These are phyloP conservation scores for Drosophila erecta DNA, from an alignment of 1,140 invertebrate genomes.

Conservation along the genomic window DNA sequence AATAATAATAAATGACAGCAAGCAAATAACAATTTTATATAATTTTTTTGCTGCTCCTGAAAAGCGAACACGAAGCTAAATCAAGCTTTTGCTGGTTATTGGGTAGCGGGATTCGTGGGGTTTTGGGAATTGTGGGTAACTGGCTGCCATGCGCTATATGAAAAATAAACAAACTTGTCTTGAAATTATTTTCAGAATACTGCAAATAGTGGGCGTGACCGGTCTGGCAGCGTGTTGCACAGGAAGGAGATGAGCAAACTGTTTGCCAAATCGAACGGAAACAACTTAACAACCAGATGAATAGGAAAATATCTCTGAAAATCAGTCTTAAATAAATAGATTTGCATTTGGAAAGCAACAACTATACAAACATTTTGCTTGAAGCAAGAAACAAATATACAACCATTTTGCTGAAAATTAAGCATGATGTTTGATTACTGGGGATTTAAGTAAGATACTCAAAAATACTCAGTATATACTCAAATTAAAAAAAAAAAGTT, in stretches of 20 bases:
- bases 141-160: slow-evolving; percentile 49
- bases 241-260: slow-evolving; percentile 26
- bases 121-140: slow-evolving; percentile 8
- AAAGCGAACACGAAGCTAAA: slow-evolving; percentile 27
- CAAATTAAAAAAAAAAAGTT: no score
- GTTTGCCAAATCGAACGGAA: slow-evolving; percentile 42
- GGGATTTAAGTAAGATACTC: no score
- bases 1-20: slow-evolving; percentile 50
- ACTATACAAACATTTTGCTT: neutral
- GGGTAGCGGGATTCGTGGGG: slow-evolving; percentile 2
- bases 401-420: no score
- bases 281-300: slow-evolving; percentile 22
- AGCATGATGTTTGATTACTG: no score
- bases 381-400: no score
- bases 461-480: no score
- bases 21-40: slow-evolving; percentile 45
- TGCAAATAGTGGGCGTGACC: slow-evolving; percentile 19
- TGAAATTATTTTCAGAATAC: slow-evolving; percentile 48
- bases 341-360: slow-evolving; percentile 1
- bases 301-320: slow-evolving; percentile 13
- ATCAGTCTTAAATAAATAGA: slow-evolving; percentile 1
- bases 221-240: slow-evolving; percentile 2
- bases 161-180: slow-evolving; percentile 69
- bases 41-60: slow-evolving; percentile 15
- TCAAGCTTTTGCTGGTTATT: slow-evolving; percentile 25